Evolutionary conservation across 92 coral and sea anemone genomes (phyloP), one percentile per base, ranked within the genome.

Genomic region (Bergia sp.): DNA sequence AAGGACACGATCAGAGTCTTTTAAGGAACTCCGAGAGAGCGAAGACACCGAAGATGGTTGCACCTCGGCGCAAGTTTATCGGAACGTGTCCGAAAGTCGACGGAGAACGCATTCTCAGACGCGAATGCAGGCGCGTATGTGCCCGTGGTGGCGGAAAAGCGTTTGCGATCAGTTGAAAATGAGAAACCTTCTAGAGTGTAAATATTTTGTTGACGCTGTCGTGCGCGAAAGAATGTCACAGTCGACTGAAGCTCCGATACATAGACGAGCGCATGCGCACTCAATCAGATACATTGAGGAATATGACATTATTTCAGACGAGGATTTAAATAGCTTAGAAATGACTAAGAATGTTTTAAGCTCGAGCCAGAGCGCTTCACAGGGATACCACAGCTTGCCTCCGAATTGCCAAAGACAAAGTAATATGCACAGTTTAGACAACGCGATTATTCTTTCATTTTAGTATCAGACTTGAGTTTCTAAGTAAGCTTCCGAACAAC

Each of bases 131-230:
- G 53, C 81, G 50, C 89, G 86, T 12, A 21, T 82, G 67, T 69
- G 83, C 41, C 95, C 95, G 23, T 87, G 93, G 58, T 95, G 98
- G 98, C 91, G 95, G 65, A 92, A 92, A 79, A 94, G 92, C 86
- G 53, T 95, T 12, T 64, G 77, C 23, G 90, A 93, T 77, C 98
- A 95, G 88, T 88, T 95, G 67, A 86, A 89, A 83, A 95, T 95
- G 96, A 86, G 98, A 69, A 95, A 95, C 89, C 92, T 95, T 77
- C 86, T 95, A 3, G 98, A 95, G 53, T 93, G 96, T 86, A 95
- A 93, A 91, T 95, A 93, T 76, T 95, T 95, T 84, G 91, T 94
- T 5, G 98, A 95, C 80, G 95, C 96, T 37, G 74, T 95, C 3
- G 96, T 86, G 45, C 88, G 98, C 15, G 87, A 96, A 23, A 87